These are phyloP conservation scores for Pollimyrus isidori DNA, from an alignment of 2,113 vertebrate genomes.

Conservation along the genomic window DNA sequence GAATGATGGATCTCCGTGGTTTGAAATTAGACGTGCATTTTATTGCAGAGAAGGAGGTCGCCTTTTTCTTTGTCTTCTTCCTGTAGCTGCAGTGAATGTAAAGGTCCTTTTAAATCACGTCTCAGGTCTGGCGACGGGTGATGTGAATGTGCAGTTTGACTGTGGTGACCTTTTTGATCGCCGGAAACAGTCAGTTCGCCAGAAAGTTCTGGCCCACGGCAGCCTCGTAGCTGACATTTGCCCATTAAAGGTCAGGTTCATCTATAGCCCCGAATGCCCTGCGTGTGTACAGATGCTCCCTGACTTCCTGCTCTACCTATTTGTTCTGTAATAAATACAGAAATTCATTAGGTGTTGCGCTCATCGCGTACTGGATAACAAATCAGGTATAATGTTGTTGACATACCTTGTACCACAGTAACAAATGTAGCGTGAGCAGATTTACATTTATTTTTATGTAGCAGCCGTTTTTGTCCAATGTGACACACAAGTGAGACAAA, in stretches of 20 bases:
- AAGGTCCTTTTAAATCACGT: background rate
- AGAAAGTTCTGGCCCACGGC: background rate
- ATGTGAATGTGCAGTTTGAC: conserved; percentile 7
- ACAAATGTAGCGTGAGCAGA: background rate
- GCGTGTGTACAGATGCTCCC: background rate
- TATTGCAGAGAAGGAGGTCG: background rate
- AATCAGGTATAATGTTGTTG: background rate
- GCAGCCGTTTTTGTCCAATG: background rate
- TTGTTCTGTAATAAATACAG: background rate
- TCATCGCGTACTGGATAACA: background rate
- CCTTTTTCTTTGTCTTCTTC: background rate
- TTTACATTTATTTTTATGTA: background rate
- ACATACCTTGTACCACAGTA: background rate
- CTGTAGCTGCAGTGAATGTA: background rate
- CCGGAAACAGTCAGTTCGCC: background rate
- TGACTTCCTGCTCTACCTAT: background rate
- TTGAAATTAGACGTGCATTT: background rate
- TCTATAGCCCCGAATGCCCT: background rate
- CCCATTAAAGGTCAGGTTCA: conserved; percentile 7
- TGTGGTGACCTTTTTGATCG: conserved; percentile 1
- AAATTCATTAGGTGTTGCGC: background rate
- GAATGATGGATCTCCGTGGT: background rate
- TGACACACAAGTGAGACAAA: background rate
- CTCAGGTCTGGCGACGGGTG: background rate
- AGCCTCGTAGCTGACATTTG: background rate